Evolutionary conservation across 2,888 invertebrate genomes (phyloP).

Genomic region (Agriopis aurantiaria): DNA sequence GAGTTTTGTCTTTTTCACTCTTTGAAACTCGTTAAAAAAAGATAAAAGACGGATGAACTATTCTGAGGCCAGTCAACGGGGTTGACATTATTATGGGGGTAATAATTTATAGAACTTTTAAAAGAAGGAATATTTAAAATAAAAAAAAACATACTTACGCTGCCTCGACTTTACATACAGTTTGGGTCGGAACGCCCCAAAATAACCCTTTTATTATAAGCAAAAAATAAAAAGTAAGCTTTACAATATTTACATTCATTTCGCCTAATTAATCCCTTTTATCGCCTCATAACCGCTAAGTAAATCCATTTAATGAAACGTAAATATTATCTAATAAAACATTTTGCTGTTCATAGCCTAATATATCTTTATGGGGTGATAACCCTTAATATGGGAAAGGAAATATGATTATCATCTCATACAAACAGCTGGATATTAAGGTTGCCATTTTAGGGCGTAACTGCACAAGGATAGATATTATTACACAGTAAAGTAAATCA

Average conservation of each 20-base stretch:
- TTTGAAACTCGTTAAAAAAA: too few species aligned
- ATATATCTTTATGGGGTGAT: slow-evolving; percentile 77
- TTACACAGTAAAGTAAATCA: background rate
- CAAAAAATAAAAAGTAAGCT: slow-evolving; percentile 2
- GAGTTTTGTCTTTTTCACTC: too few species aligned
- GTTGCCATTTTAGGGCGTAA: slow-evolving; percentile 42
- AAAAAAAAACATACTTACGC: too few species aligned
- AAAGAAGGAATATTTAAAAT: too few species aligned
- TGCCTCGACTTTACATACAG: too few species aligned
- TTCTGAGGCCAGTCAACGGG: too few species aligned
- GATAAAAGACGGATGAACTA: too few species aligned
- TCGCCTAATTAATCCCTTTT: slow-evolving; percentile 41
- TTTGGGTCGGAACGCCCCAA: background rate
- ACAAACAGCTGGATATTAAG: slow-evolving; percentile 70
- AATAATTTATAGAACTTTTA: too few species aligned
- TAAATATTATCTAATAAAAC: slow-evolving; percentile 78
- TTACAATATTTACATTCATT: slow-evolving; percentile 12
- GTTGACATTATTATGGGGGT: too few species aligned
- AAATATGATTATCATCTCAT: slow-evolving; percentile 76
- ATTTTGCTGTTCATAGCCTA: slow-evolving; percentile 54
- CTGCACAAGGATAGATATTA: slow-evolving; percentile 3
- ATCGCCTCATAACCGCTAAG: slow-evolving; percentile 40
- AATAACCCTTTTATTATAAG: background rate
- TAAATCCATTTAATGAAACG: slow-evolving; percentile 71
- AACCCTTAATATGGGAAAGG: slow-evolving; percentile 72